Evolutionary conservation across 2,113 vertebrate genomes (phyloP).

Genomic region (Acanthisitta chloris): DNA sequence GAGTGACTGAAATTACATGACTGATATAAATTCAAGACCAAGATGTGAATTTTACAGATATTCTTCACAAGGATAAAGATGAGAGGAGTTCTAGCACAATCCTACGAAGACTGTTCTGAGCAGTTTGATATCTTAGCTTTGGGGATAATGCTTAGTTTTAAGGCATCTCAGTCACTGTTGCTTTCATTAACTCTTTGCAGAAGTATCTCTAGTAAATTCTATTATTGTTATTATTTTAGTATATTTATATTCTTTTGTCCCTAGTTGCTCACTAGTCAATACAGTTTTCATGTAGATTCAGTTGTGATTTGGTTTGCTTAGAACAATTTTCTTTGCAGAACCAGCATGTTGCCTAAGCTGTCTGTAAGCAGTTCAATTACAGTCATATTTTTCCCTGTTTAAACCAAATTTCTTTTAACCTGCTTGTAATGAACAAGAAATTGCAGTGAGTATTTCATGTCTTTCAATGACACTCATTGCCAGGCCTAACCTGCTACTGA

Average conservation of each 20-base stretch:
- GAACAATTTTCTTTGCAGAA: not conserved
- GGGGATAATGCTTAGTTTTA: not conserved
- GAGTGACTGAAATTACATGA: not conserved
- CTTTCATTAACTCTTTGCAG: not conserved
- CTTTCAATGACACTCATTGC: not conserved
- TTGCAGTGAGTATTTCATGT: not conserved
- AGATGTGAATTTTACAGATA: not conserved
- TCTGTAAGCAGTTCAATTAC: not conserved
- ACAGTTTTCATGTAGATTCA: not conserved
- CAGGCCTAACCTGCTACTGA: not conserved
- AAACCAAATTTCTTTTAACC: not conserved
- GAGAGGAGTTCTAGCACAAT: not conserved
- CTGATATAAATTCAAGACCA: not conserved
- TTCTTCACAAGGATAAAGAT: not conserved
- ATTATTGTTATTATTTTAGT: not conserved
- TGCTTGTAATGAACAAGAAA: not conserved
- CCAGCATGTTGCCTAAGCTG: not conserved
- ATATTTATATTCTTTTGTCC: not conserved
- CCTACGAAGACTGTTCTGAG: not conserved
- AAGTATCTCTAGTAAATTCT: not conserved
- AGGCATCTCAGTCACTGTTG: not conserved
- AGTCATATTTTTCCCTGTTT: not conserved
- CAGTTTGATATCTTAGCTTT: not conserved
- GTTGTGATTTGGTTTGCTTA: not conserved
- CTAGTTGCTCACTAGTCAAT: not conserved